Percentiles rank a stretch among this genome's conserved stretches.
Conservation (phyloP, 2,797 vertebrate species). For the Ptychobarbus kaznakovi region DNA sequence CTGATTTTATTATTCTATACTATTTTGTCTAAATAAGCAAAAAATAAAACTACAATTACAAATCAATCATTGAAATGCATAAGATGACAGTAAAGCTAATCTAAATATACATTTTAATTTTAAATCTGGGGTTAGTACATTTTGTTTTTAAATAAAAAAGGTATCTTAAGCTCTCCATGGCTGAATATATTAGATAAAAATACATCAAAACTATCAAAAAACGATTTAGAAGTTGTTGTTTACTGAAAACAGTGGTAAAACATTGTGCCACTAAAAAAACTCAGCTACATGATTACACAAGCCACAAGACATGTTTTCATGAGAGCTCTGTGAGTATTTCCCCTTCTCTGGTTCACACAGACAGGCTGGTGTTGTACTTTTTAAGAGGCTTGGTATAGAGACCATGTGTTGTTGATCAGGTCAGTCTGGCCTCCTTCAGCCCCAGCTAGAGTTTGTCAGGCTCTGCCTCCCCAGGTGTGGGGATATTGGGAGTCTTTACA, state of each 20-base stretch:
- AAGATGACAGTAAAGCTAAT: neutral
- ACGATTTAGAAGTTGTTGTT: neutral
- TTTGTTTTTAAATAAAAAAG: neutral
- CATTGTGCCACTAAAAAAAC: neutral
- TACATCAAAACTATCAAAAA: neutral
- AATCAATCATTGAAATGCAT: neutral
- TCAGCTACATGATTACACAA: neutral
- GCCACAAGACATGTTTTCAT: slow-evolving; percentile 25
- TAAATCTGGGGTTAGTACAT: neutral
- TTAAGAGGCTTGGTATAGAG: slow-evolving; percentile 28
- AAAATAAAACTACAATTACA: neutral
- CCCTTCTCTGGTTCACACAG: neutral
- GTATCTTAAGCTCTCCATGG: neutral
- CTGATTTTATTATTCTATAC: neutral
- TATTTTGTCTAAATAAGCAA: too few species aligned
- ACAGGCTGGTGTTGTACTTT: slow-evolving; percentile 17
- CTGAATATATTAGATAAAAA: neutral
- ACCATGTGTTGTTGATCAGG: slow-evolving; percentile 34
- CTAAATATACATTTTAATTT: neutral
- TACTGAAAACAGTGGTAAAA: neutral
- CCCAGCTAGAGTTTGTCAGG: slow-evolving; percentile 42
- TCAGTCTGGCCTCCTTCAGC: slow-evolving; percentile 7
- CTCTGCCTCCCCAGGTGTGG: slow-evolving; percentile 38
- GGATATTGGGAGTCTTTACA: slow-evolving; percentile 51
- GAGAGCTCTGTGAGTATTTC: slow-evolving; percentile 19